Evolutionary conservation across 2,797 vertebrate genomes (phyloP), one percentile per base, ranked within the genome.

Genomic region (Chelon auratus): DNA sequence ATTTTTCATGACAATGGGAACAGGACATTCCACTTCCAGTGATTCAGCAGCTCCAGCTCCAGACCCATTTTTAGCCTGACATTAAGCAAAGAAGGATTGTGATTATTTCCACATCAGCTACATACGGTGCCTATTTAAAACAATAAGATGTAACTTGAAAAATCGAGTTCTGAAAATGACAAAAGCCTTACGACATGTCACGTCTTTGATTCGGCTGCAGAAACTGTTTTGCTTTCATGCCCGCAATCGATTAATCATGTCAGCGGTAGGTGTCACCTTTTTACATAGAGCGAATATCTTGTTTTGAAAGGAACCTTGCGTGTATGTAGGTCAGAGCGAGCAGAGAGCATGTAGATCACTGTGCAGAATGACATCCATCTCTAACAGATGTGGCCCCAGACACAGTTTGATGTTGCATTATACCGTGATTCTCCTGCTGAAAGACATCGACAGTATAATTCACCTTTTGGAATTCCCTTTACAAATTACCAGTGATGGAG

Each of bases 311-410:
- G 18, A 79, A 56, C 69, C 73, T 55, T 73, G 61, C 54, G 75
- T 62, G 67, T 69, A 90, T 86, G 78, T 90, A 84, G 90, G 86
- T 87, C 90, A 89, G 64, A 69, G 75, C 10, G 13, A 77, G 55
- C 50, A 40, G 68, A 5, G 0, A 66, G 54, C 71, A 71, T 15
- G 5, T 62, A 72, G 55, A 85, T 77, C 62, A 61, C 42, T 2
- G 18, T 51, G 12, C 45, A 47, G 66, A 77, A 68, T 51, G 62
- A 65, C 72, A 77, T 58, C 62, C 47, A 61, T 85, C 74, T 77
- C 48, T 10, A 59, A 37, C 82, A 78, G 71, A 68, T 72, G 70
- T 55, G 65, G 30, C 56, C 57, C 24, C 50, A 78, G 30, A 53
- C 3, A 48, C 15, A 54, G n/a, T 14, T 62, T 65, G n/a, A 39